Evolutionary conservation across 2,888 invertebrate species (phyloP).

Genomic region (Busseola fusca): DNA sequence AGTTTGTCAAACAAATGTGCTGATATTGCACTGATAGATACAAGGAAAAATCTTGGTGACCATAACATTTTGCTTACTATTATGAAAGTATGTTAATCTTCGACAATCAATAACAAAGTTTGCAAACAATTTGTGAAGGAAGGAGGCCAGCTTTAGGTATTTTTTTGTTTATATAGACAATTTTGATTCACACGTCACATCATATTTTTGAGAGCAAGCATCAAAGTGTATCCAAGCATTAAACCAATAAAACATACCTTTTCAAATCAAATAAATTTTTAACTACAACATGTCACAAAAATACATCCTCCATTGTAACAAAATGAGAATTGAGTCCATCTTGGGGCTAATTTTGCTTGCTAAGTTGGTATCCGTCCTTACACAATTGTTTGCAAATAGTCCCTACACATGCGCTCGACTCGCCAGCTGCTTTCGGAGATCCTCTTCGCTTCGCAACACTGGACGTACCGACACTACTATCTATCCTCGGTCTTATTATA

Average conservation of each 20-base stretch:
- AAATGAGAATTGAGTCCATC: conserved; percentile 73
- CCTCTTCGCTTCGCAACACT: conserved; percentile 71
- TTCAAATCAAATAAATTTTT: conserved; percentile 83
- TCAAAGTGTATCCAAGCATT: conserved; percentile 80
- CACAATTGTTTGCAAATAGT: conserved; percentile 89
- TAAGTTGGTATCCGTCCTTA: conserved; percentile 87
- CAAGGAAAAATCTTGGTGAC: conserved; percentile 32
- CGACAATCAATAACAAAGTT: conserved; percentile 83
- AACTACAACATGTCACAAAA: conserved; percentile 88
- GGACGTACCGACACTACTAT: conserved; percentile 71
- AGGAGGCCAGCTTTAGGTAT: conserved; percentile 92
- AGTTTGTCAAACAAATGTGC: conserved; percentile 40
- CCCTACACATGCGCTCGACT: conserved; percentile 68
- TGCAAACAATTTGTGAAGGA: conserved; percentile 96
- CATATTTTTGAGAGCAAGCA: conserved; percentile 81
- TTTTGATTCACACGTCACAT: conserved; percentile 77
- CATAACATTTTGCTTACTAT: conserved; percentile 43
- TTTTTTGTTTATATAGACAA: conserved; percentile 70
- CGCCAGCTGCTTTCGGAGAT: conserved; percentile 67
- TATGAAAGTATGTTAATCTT: conserved; percentile 56
- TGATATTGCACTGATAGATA: conserved; percentile 48
- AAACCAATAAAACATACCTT: conserved; percentile 89
- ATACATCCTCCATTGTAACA: conserved; percentile 80
- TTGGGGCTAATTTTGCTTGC: conserved; percentile 80
- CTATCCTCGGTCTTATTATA: conserved; percentile 67